Evolutionary conservation across 1,140 invertebrate species (phyloP).

Genomic region (Coboldia fuscipes): DNA sequence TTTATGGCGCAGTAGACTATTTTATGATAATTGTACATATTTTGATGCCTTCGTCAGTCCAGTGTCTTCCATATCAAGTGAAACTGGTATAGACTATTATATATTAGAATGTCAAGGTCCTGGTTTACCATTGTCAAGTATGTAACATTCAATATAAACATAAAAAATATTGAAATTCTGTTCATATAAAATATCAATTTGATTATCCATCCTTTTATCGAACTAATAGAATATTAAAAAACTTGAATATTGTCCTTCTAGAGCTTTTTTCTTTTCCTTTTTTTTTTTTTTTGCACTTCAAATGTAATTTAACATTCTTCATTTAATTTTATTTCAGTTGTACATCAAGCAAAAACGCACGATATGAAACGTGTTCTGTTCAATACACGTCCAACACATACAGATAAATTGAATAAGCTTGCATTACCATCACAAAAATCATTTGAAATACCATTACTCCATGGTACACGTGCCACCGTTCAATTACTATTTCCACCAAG

Average conservation of each 20-base stretch:
- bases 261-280: not conserved
- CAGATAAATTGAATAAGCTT: constrained; percentile 37
- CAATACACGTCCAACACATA: constrained; percentile 43
- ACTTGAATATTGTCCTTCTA: not conserved
- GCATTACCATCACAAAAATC: constrained; percentile 50
- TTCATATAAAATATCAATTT: not conserved
- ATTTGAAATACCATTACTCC: constrained; percentile 54
- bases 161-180: not conserved
- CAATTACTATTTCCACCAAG: constrained; percentile 59
- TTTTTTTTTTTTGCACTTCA: not conserved
- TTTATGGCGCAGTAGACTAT: constrained; percentile 45
- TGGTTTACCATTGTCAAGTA: constrained; percentile 48
- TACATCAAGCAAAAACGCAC: constrained; percentile 46
- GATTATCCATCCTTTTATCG: not conserved
- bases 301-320: not conserved
- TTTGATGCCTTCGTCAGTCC: constrained; percentile 48
- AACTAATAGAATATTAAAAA: not conserved
- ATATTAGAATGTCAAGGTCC: constrained; percentile 60
- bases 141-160: not conserved
- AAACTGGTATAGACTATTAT: constrained; percentile 38
- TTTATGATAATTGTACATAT: constrained; percentile 61
- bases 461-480: constrained; percentile 54
- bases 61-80: constrained; percentile 18
- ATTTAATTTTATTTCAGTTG: constrained; percentile 8
- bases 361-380: constrained; percentile 49